Conservation (phyloP, 2,113 vertebrate species). For the Sturnira hondurensis region DNA sequence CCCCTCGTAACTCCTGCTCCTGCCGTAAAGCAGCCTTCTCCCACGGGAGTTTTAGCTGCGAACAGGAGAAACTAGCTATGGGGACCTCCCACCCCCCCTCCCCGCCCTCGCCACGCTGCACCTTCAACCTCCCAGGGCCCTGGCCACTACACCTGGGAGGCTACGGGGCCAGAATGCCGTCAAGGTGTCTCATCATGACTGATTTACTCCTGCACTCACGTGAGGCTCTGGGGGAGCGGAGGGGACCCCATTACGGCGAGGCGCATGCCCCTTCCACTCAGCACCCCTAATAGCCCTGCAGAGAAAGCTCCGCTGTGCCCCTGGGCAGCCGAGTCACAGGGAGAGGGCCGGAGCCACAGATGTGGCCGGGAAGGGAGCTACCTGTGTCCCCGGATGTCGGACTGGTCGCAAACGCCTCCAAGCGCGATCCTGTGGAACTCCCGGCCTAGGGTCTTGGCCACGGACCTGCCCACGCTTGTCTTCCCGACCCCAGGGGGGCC, state of each 20-base stretch:
- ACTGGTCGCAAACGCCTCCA: conserved; percentile 97
- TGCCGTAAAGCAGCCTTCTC: neutral
- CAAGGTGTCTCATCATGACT: too few relatives aligned
- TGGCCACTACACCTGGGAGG: neutral
- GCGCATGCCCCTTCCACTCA: neutral
- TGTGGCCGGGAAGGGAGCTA: conserved; percentile 57
- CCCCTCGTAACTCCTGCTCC: neutral
- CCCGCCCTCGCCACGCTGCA: neutral
- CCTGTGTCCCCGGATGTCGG: conserved; percentile 98
- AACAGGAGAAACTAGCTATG: neutral
- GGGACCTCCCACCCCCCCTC: neutral
- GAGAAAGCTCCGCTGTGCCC: neutral
- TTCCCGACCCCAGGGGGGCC: conserved; percentile 98
- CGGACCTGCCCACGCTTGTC: conserved; percentile 96
- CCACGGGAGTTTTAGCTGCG: neutral
- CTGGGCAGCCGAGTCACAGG: neutral
- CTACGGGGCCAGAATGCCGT: neutral
- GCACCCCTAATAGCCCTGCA: neutral
- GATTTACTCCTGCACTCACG: rapidly evolving
- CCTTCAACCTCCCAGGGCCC: neutral
- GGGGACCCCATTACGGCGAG: neutral
- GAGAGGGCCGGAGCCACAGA: neutral
- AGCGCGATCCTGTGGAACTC: conserved; percentile 97
- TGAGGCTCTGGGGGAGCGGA: too few relatives aligned
- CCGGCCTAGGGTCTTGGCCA: conserved; percentile 93